Base-by-base conservation (phyloP, 2,888 invertebrate genomes). In the Yponomeuta malinellus region DNA sequence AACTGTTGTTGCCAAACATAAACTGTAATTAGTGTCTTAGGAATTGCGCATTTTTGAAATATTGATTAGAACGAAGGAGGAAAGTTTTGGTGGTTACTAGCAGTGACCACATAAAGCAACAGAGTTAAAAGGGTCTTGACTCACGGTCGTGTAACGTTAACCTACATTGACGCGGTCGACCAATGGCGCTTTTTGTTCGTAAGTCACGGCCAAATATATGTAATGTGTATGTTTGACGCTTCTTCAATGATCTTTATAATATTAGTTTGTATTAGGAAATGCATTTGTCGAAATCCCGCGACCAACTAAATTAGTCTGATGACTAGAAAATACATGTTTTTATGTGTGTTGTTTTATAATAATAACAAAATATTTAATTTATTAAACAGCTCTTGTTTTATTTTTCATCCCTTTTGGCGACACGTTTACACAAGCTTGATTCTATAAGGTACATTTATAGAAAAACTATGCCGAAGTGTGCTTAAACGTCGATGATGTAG, bases 311-410 rank as follows among this genome's bases (percentile, higher is more conserved):
- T 71, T 75, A 80, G 77, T 81, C 82, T 82, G 78, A 89, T 90
- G 90, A 90, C 90, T 91, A 84, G 90, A 88, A 90, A 91, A 91
- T 91, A 91, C 89, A 90, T 87, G 81, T 78, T 80, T 72, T 72
- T 66, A 68, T 83, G 80, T 85, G 88, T 90, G 88, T 89, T 90
- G 88, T 89, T 90, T 89, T 88, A 70, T 71, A 73, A 88, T 87
- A 89, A 90, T 87, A 90, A 90, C 86, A 86, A 88, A 87, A 84
- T 87, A 85, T 90, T 89, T 88, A 86, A 89, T 90, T 90, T 88
- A 86, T 86, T 85, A 88, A 73, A 79, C 52, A 77, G 75, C 73
- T 73, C 81, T 43, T 81, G 86, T 91, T 91, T 90, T 84, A 89
- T 90, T 91, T 90, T 91, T 68, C 72, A 71, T 69, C 64, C 64